phyloP scores from a whole-genome alignment of 2,888 invertebrate species.

The Trachelus tabidus region DNA sequence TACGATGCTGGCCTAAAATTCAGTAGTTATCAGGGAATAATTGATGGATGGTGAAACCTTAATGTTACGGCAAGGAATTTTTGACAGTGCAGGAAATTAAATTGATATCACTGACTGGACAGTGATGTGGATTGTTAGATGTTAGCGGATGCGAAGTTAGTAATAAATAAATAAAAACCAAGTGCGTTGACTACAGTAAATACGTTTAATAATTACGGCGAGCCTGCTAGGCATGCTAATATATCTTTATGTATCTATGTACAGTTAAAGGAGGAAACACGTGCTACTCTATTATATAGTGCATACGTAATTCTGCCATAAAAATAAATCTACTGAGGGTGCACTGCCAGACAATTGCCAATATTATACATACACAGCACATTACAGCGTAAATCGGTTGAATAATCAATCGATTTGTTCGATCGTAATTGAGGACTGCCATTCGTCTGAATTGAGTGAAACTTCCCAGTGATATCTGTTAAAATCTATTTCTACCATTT shows the following conservation, averaged over 20 bases:
- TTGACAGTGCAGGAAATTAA: not conserved
- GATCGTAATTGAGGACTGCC: not conserved
- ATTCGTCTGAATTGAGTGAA: not conserved
- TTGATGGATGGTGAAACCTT: not conserved
- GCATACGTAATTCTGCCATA: slow-evolving; percentile 14
- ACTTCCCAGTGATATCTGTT: not conserved
- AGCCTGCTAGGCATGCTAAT: slow-evolving; percentile 49
- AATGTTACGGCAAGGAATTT: not conserved
- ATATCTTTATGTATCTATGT: slow-evolving; percentile 23
- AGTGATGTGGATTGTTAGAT: not conserved
- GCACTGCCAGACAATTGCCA: not conserved
- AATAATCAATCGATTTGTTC: not conserved
- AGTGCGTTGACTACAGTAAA: slow-evolving; percentile 46
- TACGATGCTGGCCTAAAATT: not conserved
- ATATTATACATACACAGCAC: not conserved
- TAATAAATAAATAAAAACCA: slow-evolving; percentile 54
- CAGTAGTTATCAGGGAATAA: not conserved
- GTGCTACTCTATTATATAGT: slow-evolving; percentile 25
- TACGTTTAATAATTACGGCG: slow-evolving; percentile 46
- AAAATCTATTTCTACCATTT: not conserved
- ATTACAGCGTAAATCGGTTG: not conserved
- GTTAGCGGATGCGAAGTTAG: not conserved
- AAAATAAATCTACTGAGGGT: not conserved
- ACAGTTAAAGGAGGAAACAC: slow-evolving; percentile 43
- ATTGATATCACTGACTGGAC: not conserved